These are phyloP conservation scores for Drosophila ambigua DNA, from an alignment of 1,140 invertebrate genomes.

Conservation along the genomic window DNA sequence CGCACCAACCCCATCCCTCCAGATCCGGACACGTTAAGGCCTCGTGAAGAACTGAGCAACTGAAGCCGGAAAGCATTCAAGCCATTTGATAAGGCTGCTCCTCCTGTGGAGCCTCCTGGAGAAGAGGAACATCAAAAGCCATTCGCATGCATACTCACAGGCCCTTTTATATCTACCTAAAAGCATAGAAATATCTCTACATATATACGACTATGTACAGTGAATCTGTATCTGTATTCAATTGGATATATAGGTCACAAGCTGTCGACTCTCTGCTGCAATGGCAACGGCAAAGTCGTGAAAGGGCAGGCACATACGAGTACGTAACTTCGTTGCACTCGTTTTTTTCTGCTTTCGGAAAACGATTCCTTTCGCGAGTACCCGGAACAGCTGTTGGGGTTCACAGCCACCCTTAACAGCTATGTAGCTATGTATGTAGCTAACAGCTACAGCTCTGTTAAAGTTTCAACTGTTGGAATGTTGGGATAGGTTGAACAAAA, in stretches of 20 bases:
- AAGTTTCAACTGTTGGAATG: conserved; percentile 3
- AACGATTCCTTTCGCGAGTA: conserved; percentile 35
- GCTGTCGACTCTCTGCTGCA: conserved; percentile 53
- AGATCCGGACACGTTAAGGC: conserved; percentile 39
- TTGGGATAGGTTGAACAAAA: conserved; percentile 6
- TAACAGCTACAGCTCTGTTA: conserved; percentile 25
- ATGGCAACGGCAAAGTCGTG: neutral
- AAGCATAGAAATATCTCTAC: conserved; percentile 24
- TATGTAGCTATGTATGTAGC: too few species aligned
- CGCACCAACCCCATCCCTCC: conserved; percentile 1
- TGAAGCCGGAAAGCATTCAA: conserved; percentile 27
- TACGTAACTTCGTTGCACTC: conserved; percentile 61
- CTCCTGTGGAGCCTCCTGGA: conserved; percentile 13
- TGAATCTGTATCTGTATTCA: conserved; percentile 12
- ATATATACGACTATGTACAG: conserved; percentile 9
- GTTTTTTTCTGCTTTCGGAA: conserved; percentile 60
- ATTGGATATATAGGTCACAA: conserved; percentile 63
- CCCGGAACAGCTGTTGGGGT: conserved; percentile 53
- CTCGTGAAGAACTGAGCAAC: conserved; percentile 46
- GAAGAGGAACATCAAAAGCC: conserved; percentile 29
- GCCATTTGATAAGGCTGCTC: conserved; percentile 55
- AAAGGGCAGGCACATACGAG: neutral
- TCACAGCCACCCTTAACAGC: conserved; percentile 25
- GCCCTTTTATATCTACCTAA: conserved; percentile 6
- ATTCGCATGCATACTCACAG: conserved; percentile 36